Evolutionary conservation across 2,113 vertebrate genomes (phyloP).

Genomic region (Tichodroma muraria): DNA sequence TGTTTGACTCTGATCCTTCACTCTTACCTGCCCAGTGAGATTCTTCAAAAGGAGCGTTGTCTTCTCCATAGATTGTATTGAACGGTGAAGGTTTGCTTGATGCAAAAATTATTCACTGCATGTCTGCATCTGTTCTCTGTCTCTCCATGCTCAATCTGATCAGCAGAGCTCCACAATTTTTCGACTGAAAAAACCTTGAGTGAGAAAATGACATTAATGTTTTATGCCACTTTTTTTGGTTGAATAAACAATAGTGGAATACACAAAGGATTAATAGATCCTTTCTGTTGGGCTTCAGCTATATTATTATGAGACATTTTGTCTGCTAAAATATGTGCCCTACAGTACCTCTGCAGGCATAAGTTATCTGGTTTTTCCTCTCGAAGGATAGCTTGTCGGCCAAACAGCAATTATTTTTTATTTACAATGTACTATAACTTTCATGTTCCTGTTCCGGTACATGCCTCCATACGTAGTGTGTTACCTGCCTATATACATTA

Average conservation of each 20-base stretch:
- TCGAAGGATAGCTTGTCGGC: conserved; percentile 51
- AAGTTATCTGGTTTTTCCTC: conserved; percentile 57
- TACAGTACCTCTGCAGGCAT: conserved; percentile 7
- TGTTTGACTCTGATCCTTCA: neutral
- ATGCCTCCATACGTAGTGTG: neutral
- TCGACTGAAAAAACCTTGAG: neutral
- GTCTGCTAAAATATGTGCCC: conserved; percentile 44
- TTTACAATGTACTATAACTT: conserved; percentile 47
- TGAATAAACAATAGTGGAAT: conserved; percentile 37
- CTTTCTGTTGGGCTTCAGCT: conserved; percentile 18
- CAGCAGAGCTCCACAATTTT: conserved; percentile 20
- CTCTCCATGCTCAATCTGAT: conserved; percentile 46
- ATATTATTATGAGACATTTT: conserved; percentile 45
- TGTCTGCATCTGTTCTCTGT: conserved; percentile 54
- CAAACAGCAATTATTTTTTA: conserved; percentile 48
- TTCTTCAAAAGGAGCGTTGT: conserved; percentile 5
- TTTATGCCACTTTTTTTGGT: conserved; percentile 37
- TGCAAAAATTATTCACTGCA: conserved; percentile 42
- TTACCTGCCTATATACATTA: neutral
- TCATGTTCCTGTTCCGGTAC: neutral
- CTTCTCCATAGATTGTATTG: neutral
- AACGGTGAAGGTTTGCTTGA: conserved; percentile 29
- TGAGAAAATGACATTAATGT: conserved; percentile 44
- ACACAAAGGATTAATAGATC: conserved; percentile 48
- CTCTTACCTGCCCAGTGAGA: neutral